Percentiles rank a stretch among this genome's conserved stretches.
phyloP scores from a whole-genome alignment of 2,113 vertebrate genomes.

The Megalops atlanticus region DNA sequence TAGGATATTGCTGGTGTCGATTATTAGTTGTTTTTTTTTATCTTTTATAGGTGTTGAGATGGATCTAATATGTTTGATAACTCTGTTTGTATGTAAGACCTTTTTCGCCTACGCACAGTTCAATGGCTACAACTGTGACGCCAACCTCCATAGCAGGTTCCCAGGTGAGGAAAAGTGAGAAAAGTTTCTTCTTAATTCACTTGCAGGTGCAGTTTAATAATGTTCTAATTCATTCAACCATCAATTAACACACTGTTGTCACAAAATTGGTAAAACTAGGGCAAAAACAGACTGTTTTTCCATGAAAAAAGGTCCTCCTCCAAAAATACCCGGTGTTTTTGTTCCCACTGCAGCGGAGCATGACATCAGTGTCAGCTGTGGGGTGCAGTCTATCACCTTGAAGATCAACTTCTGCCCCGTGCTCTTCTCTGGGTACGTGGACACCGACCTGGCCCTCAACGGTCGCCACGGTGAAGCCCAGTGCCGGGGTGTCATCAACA shows the following conservation, averaged over 20 bases:
- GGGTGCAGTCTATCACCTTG: conserved; percentile 92
- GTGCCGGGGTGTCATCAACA: conserved; percentile 93
- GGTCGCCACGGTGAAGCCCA: conserved; percentile 85
- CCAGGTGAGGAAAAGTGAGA: conserved; percentile 79
- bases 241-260: too few relatives aligned
- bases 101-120: conserved; percentile 83
- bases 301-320: too few relatives aligned
- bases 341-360: conserved; percentile 78
- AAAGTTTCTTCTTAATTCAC: not conserved
- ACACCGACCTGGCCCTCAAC: conserved; percentile 88
- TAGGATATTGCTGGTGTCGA: not conserved
- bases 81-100: conserved; percentile 78
- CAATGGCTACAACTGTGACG: conserved; percentile 95
- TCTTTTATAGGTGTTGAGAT: conserved; percentile 78
- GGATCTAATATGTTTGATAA: conserved; percentile 79
- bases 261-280: too few relatives aligned
- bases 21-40: conserved; percentile 27
- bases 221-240: too few relatives aligned
- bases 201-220: not conserved
- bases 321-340: not conserved
- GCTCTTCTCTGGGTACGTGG: conserved; percentile 92
- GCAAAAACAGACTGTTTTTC: too few relatives aligned
- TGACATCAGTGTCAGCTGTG: conserved; percentile 93
- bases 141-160: conserved; percentile 92
- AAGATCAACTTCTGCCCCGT: conserved; percentile 99